phyloP scores from a whole-genome alignment of 2,797 vertebrate species.

The Poeciliopsis paucimaculata region DNA sequence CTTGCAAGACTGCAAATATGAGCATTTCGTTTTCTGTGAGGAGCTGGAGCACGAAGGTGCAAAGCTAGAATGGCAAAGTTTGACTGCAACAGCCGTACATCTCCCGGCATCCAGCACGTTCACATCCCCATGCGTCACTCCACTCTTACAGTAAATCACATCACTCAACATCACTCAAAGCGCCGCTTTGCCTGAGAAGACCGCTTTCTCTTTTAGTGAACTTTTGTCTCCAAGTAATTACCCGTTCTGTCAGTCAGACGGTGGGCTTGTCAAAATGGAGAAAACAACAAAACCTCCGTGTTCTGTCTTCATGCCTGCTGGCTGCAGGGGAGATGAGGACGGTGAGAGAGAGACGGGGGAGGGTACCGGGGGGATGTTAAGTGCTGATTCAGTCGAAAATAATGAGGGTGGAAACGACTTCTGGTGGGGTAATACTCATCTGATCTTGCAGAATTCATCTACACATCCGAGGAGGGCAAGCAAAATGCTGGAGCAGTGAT shows the following conservation, averaged over 20 bases:
- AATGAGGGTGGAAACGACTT: conserved; percentile 73
- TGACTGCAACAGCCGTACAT: neutral
- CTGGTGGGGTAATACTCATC: conserved; percentile 50
- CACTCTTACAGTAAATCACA: conserved; percentile 16
- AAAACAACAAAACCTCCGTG: conserved; percentile 53
- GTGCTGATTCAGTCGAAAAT: conserved; percentile 69
- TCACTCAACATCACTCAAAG: conserved; percentile 3
- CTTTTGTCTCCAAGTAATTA: conserved; percentile 62
- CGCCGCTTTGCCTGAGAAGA: conserved; percentile 24
- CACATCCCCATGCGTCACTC: neutral
- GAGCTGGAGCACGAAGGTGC: neutral
- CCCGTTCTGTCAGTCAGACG: conserved; percentile 45
- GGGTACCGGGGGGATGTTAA: conserved; percentile 8
- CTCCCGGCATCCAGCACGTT: neutral
- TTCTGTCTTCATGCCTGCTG: conserved; percentile 44
- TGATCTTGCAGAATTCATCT: conserved; percentile 56
- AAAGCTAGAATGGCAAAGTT: neutral
- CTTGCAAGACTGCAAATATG: neutral
- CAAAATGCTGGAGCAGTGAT: conserved; percentile 37
- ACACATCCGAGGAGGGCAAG: conserved; percentile 51
- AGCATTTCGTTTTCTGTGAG: neutral
- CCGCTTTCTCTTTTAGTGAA: conserved; percentile 35
- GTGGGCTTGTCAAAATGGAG: conserved; percentile 53
- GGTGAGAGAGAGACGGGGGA: neutral
- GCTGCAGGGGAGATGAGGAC: conserved; percentile 34